Percentiles rank a stretch among this genome's conserved stretches.
These are phyloP conservation scores for Graphium colonna DNA, from an alignment of 2,888 invertebrate species.

Conservation along the genomic window DNA sequence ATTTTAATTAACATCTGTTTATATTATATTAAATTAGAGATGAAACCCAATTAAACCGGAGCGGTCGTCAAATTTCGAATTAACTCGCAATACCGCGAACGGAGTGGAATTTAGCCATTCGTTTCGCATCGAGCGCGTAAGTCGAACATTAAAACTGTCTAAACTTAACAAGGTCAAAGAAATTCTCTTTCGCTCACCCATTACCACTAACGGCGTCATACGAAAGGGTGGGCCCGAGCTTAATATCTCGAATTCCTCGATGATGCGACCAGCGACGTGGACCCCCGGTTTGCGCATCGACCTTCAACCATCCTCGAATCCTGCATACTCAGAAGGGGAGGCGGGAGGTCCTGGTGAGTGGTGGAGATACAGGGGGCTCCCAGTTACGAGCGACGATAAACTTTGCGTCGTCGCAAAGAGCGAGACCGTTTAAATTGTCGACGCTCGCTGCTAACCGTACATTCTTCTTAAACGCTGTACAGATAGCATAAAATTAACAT, in stretches of 20 bases:
- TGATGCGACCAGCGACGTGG: slow-evolving; percentile 44
- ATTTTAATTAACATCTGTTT: too few species aligned
- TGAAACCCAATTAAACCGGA: too few species aligned
- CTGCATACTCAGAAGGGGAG: slow-evolving; percentile 31
- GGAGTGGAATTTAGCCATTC: not conserved
- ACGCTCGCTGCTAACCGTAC: slow-evolving; percentile 67
- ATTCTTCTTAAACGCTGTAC: slow-evolving; percentile 59
- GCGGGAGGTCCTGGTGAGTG: slow-evolving; percentile 43
- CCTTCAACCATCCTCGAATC: slow-evolving; percentile 26
- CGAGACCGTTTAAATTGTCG: slow-evolving; percentile 74
- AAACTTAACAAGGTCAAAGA: slow-evolving; percentile 38
- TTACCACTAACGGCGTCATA: slow-evolving; percentile 65
- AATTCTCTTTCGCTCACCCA: slow-evolving; percentile 60
- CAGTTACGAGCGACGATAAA: slow-evolving; percentile 74
- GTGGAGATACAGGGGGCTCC: slow-evolving; percentile 50
- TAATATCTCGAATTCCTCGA: slow-evolving; percentile 72
- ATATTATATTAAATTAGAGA: too few species aligned
- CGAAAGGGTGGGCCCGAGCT: slow-evolving; percentile 57
- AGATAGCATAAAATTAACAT: slow-evolving; percentile 40
- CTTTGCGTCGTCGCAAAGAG: slow-evolving; percentile 68
- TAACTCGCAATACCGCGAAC: not conserved
- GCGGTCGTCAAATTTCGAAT: not conserved
- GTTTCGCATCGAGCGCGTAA: not conserved
- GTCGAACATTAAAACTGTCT: slow-evolving; percentile 8
- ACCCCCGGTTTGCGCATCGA: slow-evolving; percentile 29